Conservation (phyloP, 2,888 invertebrate species). For the Amblyteles armatorius region DNA sequence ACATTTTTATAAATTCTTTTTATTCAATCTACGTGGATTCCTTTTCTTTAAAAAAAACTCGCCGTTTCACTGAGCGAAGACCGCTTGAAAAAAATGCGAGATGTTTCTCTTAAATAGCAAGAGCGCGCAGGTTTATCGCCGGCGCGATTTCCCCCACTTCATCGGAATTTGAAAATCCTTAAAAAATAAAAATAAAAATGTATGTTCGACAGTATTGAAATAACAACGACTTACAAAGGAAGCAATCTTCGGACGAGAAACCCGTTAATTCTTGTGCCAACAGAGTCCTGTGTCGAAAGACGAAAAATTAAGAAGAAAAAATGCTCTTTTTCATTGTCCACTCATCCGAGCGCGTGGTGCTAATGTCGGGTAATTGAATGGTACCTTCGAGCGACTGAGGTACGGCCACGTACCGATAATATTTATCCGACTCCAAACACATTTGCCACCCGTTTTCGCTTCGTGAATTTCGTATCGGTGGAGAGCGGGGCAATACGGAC, state of each 20-base stretch:
- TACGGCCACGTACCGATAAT: conserved; percentile 34
- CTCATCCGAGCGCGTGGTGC: conserved; percentile 4
- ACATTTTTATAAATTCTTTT: not conserved
- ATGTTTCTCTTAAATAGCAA: conserved; percentile 19
- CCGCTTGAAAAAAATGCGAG: conserved; percentile 20
- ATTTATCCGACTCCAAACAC: conserved; percentile 12
- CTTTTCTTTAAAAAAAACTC: not conserved
- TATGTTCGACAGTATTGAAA: conserved; percentile 12
- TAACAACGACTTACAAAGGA: conserved; percentile 27
- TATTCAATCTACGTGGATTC: not conserved
- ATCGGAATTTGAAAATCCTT: not conserved
- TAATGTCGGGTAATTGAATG: conserved; percentile 51
- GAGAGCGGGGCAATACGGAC: too few species aligned
- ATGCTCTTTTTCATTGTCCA: conserved; percentile 13
- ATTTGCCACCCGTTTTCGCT: not conserved
- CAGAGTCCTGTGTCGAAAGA: conserved; percentile 35
- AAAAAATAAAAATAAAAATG: not conserved
- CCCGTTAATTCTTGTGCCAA: conserved; percentile 52
- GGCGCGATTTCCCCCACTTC: not conserved
- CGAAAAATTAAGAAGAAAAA: conserved; percentile 20
- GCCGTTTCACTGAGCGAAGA: not conserved
- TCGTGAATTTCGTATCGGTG: not conserved
- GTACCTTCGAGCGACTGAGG: conserved; percentile 34
- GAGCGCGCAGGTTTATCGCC: not conserved
- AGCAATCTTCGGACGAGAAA: not conserved